phyloP scores from a whole-genome alignment of 2,113 vertebrate genomes.

The Hydrolagus affinis region DNA sequence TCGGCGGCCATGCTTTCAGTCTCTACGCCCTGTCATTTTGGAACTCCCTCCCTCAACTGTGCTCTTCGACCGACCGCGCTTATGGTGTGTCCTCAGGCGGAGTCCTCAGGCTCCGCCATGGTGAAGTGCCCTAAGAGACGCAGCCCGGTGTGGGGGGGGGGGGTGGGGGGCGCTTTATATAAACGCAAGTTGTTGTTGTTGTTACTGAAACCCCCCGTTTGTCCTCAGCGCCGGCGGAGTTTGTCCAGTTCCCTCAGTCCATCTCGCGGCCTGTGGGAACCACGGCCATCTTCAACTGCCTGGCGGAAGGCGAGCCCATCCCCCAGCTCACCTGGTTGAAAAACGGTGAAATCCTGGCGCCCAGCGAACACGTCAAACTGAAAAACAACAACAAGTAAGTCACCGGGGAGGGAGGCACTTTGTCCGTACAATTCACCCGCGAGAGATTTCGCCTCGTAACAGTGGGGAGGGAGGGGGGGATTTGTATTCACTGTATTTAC shows the following conservation, averaged over 20 bases:
- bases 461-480: neutral
- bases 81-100: no score
- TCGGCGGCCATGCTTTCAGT: no score
- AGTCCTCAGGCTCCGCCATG: no score
- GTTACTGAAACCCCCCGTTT: neutral
- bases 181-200: neutral
- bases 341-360: conserved; percentile 86
- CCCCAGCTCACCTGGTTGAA: conserved; percentile 93
- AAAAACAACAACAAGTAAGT: conserved; percentile 92
- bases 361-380: conserved; percentile 79
- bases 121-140: neutral
- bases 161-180: neutral
- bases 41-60: conserved; percentile 35
- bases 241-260: conserved; percentile 89
- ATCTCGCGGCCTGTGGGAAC: conserved; percentile 84
- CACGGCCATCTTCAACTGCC: conserved; percentile 88
- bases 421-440: no score
- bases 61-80: conserved; percentile 34
- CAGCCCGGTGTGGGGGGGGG: neutral
- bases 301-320: conserved; percentile 81
- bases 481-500: conserved; percentile 29
- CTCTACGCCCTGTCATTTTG: no score
- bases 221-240: conserved; percentile 80
- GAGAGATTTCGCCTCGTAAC: neutral
- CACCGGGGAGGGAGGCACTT: conserved; percentile 20